phyloP scores from a whole-genome alignment of 2,797 vertebrate genomes.

The Linurgus olivaceus region DNA sequence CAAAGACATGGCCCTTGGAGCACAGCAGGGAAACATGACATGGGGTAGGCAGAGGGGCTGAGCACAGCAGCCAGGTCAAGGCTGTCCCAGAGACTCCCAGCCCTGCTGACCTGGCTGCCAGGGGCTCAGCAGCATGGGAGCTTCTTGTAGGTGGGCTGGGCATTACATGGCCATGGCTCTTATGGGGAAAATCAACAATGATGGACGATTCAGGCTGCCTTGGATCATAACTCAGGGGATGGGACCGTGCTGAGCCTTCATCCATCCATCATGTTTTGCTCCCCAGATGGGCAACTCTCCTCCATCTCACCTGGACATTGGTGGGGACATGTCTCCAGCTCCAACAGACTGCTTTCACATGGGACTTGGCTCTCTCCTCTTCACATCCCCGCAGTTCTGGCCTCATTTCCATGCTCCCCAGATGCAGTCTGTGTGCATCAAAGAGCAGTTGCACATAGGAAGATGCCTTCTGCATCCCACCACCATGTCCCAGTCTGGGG shows the following conservation, averaged over 20 bases:
- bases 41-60: not conserved
- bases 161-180: not conserved
- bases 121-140: not conserved
- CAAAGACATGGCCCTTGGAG: not conserved
- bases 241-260: not conserved
- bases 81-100: not conserved
- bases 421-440: fast-evolving
- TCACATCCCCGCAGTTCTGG: fast-evolving
- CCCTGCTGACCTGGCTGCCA: fast-evolving
- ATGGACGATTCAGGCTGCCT: fast-evolving
- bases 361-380: not conserved
- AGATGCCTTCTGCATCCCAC: not conserved
- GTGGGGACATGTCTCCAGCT: not conserved
- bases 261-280: fast-evolving
- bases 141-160: not conserved
- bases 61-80: not conserved
- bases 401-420: fast-evolving
- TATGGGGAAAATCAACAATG: fast-evolving
- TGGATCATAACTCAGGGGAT: fast-evolving
- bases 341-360: not conserved
- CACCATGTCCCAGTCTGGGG: not conserved
- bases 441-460: not conserved
- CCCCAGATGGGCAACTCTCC: not conserved
- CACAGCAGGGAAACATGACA: not conserved
- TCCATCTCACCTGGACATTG: fast-evolving